Evolutionary conservation across 2,797 vertebrate species (phyloP).

Genomic region (Sebastes elongatus): DNA sequence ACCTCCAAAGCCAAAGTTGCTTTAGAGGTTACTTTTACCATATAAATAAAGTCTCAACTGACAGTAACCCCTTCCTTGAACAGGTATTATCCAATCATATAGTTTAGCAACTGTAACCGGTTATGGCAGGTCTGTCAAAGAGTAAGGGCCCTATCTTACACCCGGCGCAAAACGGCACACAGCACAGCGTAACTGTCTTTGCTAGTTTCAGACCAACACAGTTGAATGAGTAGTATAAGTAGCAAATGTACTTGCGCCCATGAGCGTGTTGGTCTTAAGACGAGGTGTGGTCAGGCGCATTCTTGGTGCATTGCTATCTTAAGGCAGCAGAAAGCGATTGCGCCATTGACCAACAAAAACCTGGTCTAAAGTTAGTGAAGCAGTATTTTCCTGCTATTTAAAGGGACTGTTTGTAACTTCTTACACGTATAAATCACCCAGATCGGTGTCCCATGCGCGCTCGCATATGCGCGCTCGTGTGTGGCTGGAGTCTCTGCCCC

Average conservation of each 20-base stretch:
- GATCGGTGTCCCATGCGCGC: too few relatives aligned
- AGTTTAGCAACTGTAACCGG: not conserved
- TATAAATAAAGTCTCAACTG: not conserved
- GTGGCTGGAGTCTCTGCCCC: too few relatives aligned
- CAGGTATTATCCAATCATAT: not conserved
- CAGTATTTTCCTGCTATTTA: not conserved
- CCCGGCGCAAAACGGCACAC: too few relatives aligned
- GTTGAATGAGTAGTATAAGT: not conserved
- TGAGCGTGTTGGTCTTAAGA: not conserved
- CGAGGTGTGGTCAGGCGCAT: not conserved
- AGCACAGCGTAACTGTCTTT: too few relatives aligned
- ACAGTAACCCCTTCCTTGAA: not conserved
- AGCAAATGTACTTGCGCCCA: not conserved
- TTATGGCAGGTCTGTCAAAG: not conserved
- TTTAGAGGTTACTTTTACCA: not conserved
- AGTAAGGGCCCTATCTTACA: too few relatives aligned
- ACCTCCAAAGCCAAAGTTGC: constrained; percentile 3
- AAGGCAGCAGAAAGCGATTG: not conserved
- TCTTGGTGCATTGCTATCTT: not conserved
- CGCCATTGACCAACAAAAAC: not conserved
- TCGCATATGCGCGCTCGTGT: too few relatives aligned
- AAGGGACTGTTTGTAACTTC: not conserved
- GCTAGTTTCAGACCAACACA: too few relatives aligned
- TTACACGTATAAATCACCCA: too few relatives aligned
- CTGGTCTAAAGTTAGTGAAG: not conserved